Evolutionary conservation across 1,140 invertebrate species (phyloP).

Genomic region (Chrysomallon squamiferum): DNA sequence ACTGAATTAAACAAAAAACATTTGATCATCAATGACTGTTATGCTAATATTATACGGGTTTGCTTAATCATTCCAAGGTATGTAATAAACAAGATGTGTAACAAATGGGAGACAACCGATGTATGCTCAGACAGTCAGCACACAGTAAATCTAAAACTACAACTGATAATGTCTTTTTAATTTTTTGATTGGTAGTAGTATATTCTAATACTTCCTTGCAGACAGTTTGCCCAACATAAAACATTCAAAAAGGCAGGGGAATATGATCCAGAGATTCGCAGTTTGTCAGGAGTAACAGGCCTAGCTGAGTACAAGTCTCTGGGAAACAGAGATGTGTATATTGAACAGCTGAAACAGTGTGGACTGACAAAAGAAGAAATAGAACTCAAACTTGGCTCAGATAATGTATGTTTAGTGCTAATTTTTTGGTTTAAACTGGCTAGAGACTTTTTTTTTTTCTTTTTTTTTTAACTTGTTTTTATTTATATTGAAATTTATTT

Average conservation of each 20-base stretch:
- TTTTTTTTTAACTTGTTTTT: neutral
- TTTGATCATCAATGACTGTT: too few relatives aligned
- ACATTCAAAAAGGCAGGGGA: constrained; percentile 30
- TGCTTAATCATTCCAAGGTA: too few relatives aligned
- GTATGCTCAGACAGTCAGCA: too few relatives aligned
- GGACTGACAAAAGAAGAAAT: constrained; percentile 52
- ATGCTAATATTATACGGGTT: too few relatives aligned
- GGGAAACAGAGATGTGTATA: constrained; percentile 30
- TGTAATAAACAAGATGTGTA: too few relatives aligned
- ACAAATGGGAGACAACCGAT: too few relatives aligned
- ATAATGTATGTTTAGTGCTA: neutral
- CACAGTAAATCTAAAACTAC: too few relatives aligned
- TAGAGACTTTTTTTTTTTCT: neutral
- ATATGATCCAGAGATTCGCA: constrained; percentile 22
- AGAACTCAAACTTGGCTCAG: constrained; percentile 31
- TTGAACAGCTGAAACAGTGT: constrained; percentile 41
- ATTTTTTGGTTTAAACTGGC: too few relatives aligned
- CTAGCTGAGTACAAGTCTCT: constrained; percentile 31
- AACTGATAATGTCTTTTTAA: too few relatives aligned
- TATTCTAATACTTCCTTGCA: too few relatives aligned
- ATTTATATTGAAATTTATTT: neutral
- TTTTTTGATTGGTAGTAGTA: too few relatives aligned
- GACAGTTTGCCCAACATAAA: constrained; percentile 34
- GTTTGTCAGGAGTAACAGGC: constrained; percentile 28
- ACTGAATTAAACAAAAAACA: too few relatives aligned